Percentiles rank a stretch among this genome's conserved stretches.
Conservation (phyloP, 2,888 invertebrate genomes). For the Neuroscelio doddi region DNA sequence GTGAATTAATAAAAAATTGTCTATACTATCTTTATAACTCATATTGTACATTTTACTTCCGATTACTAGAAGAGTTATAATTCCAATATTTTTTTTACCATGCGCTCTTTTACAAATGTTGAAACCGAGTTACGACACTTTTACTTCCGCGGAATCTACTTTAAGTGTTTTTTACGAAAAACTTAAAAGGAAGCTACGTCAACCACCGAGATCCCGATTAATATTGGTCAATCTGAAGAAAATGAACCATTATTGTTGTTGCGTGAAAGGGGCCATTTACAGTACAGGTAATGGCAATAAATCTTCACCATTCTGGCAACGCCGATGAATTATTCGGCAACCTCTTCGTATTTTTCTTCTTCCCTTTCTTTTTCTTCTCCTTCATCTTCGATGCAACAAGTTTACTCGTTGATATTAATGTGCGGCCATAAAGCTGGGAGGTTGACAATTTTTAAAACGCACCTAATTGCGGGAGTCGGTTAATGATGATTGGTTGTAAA, state of each 20-base stretch:
- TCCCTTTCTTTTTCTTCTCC: slow-evolving; percentile 9
- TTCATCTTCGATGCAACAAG: slow-evolving; percentile 26
- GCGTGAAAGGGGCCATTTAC: slow-evolving; percentile 32
- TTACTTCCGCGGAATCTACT: slow-evolving; percentile 18
- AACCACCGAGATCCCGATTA: slow-evolving; percentile 19
- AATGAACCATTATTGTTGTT: slow-evolving; percentile 31
- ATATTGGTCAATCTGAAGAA: slow-evolving; percentile 35
- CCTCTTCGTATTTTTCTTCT: slow-evolving; percentile 29
- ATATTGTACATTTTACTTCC: no score
- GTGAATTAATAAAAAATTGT: no score
- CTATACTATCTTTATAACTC: no score
- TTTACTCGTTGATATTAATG: slow-evolving; percentile 27
- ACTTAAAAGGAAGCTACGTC: slow-evolving; percentile 16
- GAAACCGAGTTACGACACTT: slow-evolving; percentile 25
- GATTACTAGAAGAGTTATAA: no score
- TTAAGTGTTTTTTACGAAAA: slow-evolving; percentile 28
- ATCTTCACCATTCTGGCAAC: slow-evolving; percentile 24
- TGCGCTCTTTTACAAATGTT: slow-evolving; percentile 22
- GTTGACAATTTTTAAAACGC: slow-evolving; percentile 23
- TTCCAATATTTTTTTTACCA: no score
- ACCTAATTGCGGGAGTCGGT: slow-evolving; percentile 16
- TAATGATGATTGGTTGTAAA: slow-evolving; percentile 18
- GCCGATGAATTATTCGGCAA: slow-evolving; percentile 40
- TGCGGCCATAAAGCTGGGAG: slow-evolving; percentile 11
- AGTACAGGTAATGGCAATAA: slow-evolving; percentile 29